Evolutionary conservation across 2,113 vertebrate genomes (phyloP).

Genomic region (Alectura lathami): DNA sequence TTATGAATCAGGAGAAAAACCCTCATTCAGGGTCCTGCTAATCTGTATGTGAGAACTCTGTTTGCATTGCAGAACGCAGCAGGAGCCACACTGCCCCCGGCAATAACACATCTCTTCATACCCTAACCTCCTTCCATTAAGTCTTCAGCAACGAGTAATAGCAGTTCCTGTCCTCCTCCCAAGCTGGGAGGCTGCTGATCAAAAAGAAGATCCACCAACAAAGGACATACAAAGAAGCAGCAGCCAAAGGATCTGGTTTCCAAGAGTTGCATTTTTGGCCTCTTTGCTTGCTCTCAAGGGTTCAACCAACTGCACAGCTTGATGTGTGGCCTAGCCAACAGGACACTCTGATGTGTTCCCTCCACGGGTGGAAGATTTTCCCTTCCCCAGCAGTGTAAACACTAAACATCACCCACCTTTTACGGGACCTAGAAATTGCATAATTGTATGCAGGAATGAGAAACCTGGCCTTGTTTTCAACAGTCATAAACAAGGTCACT

Average conservation of each 20-base stretch:
- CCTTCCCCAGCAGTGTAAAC: background rate
- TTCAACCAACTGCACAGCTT: background rate
- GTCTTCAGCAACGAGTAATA: background rate
- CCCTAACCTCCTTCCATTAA: accelerated
- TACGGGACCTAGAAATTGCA: background rate
- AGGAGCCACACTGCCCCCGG: accelerated
- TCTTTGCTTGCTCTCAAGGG: background rate
- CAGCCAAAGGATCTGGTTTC: background rate
- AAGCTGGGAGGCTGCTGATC: background rate
- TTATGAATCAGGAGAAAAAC: background rate
- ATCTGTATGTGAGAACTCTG: background rate
- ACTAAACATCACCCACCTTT: background rate
- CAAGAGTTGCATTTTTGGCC: background rate
- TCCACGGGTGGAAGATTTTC: background rate
- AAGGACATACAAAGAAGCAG: background rate
- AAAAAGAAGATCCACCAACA: background rate
- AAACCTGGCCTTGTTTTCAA: background rate
- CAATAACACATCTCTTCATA: background rate
- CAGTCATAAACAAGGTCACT: background rate
- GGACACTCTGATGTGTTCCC: background rate
- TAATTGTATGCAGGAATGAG: background rate
- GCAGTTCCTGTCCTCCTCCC: background rate
- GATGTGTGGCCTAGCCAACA: background rate
- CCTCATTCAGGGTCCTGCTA: background rate
- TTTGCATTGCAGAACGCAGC: background rate